A percentile compares a stretch with the other conserved stretches of the same genome.
These are phyloP conservation scores for Beris chalybata DNA, from an alignment of 2,888 invertebrate genomes.

Conservation along the genomic window DNA sequence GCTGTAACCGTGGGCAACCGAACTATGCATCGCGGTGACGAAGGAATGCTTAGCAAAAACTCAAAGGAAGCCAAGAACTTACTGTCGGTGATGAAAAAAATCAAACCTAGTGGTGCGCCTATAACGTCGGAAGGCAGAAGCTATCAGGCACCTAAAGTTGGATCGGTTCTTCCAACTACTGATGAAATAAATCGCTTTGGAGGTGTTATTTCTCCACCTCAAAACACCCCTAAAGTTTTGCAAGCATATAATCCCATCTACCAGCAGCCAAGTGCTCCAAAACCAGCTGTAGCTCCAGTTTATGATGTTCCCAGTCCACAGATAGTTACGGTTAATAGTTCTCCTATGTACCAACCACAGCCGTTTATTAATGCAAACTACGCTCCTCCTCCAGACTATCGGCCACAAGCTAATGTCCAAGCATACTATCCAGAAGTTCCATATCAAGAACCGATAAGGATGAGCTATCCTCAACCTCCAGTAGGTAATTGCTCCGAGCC, in stretches of 20 bases:
- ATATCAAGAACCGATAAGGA: constrained; percentile 1
- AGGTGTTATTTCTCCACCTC: constrained; percentile 16
- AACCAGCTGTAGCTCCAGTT: background rate
- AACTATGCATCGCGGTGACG: constrained; percentile 53
- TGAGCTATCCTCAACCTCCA: no score
- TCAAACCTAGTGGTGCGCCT: constrained; percentile 45
- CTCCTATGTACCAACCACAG: no score
- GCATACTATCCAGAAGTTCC: constrained; percentile 1
- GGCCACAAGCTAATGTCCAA: background rate
- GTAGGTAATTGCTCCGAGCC: no score
- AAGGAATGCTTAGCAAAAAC: constrained; percentile 54
- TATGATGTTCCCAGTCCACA: no score
- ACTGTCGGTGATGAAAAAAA: constrained; percentile 62
- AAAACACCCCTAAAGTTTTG: constrained; percentile 3
- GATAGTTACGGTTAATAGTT: no score
- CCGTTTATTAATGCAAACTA: no score
- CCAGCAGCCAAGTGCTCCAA: constrained; percentile 9
- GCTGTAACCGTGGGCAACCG: constrained; percentile 63
- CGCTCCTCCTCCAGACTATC: no score
- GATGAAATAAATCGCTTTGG: constrained; percentile 10
- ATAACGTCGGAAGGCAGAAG: constrained; percentile 46
- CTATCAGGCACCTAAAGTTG: constrained; percentile 53
- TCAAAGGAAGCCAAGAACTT: constrained; percentile 60
- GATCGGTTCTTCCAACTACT: constrained; percentile 45
- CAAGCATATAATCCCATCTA: constrained; percentile 31